A percentile compares a stretch with the other conserved stretches of the same genome.
Conservation (phyloP, 2,888 invertebrate genomes). For the Taenaris catops region DNA sequence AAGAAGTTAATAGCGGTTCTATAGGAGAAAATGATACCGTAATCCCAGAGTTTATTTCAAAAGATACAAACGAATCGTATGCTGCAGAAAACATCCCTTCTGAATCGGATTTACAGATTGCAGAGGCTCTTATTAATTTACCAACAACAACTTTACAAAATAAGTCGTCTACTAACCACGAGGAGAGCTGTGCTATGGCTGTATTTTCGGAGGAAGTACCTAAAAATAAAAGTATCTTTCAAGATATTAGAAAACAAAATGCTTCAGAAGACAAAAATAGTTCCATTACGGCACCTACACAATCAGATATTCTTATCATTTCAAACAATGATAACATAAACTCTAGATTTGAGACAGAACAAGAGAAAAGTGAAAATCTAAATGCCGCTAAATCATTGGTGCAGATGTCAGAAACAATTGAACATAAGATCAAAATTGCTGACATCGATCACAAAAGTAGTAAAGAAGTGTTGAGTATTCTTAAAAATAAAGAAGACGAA, state of each 20-base stretch:
- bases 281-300: slow-evolving; percentile 4
- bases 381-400: slow-evolving; percentile 73
- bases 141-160: slow-evolving; percentile 60
- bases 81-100: slow-evolving; percentile 45
- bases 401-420: slow-evolving; percentile 70
- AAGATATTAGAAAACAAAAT: slow-evolving; percentile 4
- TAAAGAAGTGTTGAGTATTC: slow-evolving; percentile 29
- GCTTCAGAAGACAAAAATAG: background rate
- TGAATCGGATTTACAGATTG: slow-evolving; percentile 72
- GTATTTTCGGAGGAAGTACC: slow-evolving; percentile 6
- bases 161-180: slow-evolving; percentile 35
- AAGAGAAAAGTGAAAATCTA: slow-evolving; percentile 68
- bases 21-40: background rate
- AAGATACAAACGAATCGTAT: slow-evolving; percentile 3
- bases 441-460: slow-evolving; percentile 37
- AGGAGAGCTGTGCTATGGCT: slow-evolving; percentile 12
- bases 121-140: slow-evolving; percentile 67
- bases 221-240: slow-evolving; percentile 4
- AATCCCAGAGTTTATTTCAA: slow-evolving; percentile 12
- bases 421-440: slow-evolving; percentile 50
- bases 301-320: slow-evolving; percentile 7
- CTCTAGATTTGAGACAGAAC: slow-evolving; percentile 59
- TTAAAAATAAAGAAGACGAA: slow-evolving; percentile 17
- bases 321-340: slow-evolving; percentile 34
- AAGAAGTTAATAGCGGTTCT: background rate